phyloP scores from a whole-genome alignment of 2,113 vertebrate species.

The Haplotaxodon microlepis region DNA sequence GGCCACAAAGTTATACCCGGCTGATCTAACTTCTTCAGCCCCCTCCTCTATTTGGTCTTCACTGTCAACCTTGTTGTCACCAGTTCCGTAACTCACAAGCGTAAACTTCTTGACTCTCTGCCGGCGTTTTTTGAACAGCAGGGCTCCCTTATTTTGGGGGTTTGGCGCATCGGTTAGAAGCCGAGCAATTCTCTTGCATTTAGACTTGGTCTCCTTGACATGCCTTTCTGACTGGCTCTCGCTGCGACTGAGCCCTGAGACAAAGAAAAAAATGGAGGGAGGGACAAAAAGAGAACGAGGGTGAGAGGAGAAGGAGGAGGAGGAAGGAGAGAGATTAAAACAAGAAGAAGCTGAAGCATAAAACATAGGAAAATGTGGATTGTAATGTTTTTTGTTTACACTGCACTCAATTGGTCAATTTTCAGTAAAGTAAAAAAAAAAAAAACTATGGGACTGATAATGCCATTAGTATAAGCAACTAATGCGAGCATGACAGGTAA shows the following conservation, averaged over 20 bases:
- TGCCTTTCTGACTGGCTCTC: constrained; percentile 85
- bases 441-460: neutral
- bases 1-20: constrained; percentile 70
- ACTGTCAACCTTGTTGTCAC: constrained; percentile 69
- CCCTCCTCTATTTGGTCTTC: constrained; percentile 73
- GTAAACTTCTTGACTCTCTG: constrained; percentile 86
- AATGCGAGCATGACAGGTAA: neutral
- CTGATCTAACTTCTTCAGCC: constrained; percentile 61
- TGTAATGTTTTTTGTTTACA: neutral
- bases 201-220: constrained; percentile 88
- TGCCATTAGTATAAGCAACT: neutral
- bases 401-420: neutral
- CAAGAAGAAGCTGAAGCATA: neutral
- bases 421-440: neutral
- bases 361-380: neutral
- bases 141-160: constrained; percentile 85
- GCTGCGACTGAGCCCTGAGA: constrained; percentile 75
- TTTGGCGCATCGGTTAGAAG: constrained; percentile 84
- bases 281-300: neutral
- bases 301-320: neutral
- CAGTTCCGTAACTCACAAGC: constrained; percentile 89
- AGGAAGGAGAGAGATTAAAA: neutral
- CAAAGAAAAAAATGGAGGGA: neutral
- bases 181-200: constrained; percentile 87
- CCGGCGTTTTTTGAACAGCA: constrained; percentile 87